Evolutionary conservation across 2,888 invertebrate species (phyloP).

Genomic region (Gasteruption jaculator): DNA sequence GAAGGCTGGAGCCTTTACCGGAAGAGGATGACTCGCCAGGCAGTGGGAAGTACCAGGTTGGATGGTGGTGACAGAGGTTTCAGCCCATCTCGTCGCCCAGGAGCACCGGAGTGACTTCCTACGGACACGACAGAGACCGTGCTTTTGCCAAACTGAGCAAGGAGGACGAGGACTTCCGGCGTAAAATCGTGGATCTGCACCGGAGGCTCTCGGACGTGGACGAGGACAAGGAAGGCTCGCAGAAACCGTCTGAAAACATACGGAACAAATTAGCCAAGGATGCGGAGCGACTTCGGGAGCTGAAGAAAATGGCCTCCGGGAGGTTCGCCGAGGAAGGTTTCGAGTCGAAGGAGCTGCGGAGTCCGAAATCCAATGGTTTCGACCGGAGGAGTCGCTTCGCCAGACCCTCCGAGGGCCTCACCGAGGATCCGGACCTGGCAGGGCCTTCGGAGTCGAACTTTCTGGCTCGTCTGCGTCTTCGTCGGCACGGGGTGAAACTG

Average conservation of each 20-base stretch:
- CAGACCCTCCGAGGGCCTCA: slow-evolving; percentile 36
- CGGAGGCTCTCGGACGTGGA: slow-evolving; percentile 40
- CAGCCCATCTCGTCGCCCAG: slow-evolving; percentile 33
- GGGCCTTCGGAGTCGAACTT: slow-evolving; percentile 36
- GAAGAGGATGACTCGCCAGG: slow-evolving; percentile 71
- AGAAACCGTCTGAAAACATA: slow-evolving; percentile 27
- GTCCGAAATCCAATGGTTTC: slow-evolving; percentile 2
- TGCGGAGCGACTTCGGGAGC: slow-evolving; percentile 19
- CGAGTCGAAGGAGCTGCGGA: slow-evolving; percentile 23
- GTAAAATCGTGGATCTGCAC: slow-evolving; percentile 45
- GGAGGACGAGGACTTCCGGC: slow-evolving; percentile 48
- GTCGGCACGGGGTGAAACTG: slow-evolving; percentile 41
- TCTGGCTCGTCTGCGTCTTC: slow-evolving; percentile 35
- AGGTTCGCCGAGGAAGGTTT: slow-evolving; percentile 16
- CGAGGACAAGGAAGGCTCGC: slow-evolving; percentile 22
- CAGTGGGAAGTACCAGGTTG: slow-evolving; percentile 43
- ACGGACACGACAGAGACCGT: slow-evolving; percentile 32
- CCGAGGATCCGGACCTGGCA: slow-evolving; percentile 29
- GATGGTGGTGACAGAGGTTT: slow-evolving; percentile 52
- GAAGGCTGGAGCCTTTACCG: slow-evolving; percentile 75
- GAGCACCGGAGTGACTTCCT: slow-evolving; percentile 25
- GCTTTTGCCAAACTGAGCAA: slow-evolving; percentile 39
- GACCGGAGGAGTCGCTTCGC: slow-evolving; percentile 27
- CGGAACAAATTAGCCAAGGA: slow-evolving; percentile 27
- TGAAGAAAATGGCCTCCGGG: no score